Evolutionary conservation across 2,888 invertebrate genomes (phyloP).

Genomic region (Oscheius sp.): DNA sequence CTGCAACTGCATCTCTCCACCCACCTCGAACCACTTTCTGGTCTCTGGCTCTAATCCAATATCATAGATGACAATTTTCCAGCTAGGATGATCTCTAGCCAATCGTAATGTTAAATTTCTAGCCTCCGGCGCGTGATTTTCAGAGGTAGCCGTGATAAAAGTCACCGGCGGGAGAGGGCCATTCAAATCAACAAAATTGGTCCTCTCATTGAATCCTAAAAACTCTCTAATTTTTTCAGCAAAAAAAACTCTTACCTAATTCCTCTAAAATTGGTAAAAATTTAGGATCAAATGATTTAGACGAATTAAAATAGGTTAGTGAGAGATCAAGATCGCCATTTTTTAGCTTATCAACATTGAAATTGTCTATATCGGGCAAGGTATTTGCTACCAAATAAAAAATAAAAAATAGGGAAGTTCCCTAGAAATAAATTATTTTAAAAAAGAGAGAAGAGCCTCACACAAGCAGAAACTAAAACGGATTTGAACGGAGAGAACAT

Average conservation of each 20-base stretch:
- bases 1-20: no score
- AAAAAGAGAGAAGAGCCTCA: no score
- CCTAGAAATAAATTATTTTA: no score
- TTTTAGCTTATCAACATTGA: no score
- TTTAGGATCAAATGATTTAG: neutral
- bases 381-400: no score
- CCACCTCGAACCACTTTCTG: neutral
- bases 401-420: no score
- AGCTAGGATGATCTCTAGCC: neutral
- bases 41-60: neutral
- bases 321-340: no score
- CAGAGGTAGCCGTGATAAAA: neutral
- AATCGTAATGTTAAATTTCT: neutral
- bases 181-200: neutral
- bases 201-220: neutral
- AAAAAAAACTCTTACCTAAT: neutral
- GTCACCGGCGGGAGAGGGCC: neutral
- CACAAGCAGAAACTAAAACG: no score
- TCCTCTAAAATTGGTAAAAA: neutral
- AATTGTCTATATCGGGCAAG: no score
- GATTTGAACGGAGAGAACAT: no score
- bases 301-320: slow-evolving; percentile 4
- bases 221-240: neutral
- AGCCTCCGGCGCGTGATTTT: slow-evolving; percentile 1
- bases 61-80: neutral